Evolutionary conservation across 2,113 vertebrate genomes (phyloP).

Genomic region (Picathartes gymnocephalus): DNA sequence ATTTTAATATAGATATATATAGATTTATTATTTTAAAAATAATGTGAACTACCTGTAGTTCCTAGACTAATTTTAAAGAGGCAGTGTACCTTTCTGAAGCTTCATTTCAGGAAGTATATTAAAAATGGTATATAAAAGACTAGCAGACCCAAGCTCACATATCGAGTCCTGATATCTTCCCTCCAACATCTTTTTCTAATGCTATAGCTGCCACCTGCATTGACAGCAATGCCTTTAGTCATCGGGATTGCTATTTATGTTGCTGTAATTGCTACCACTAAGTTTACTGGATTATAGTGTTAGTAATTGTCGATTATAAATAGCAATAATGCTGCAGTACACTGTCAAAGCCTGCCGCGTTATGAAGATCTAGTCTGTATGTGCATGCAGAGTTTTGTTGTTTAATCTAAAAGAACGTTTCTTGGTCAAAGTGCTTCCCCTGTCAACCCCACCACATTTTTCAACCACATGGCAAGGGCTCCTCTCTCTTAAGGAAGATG

Average conservation of each 20-base stretch:
- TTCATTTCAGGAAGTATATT: conserved; percentile 67
- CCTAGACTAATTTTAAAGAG: conserved; percentile 68
- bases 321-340: conserved; percentile 62
- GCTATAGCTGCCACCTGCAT: conserved; percentile 55
- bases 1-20: conserved; percentile 66
- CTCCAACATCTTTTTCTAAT: neutral
- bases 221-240: conserved; percentile 50
- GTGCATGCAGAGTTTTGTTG: conserved; percentile 43
- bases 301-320: conserved; percentile 71
- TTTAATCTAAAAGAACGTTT: conserved; percentile 35
- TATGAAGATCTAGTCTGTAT: conserved; percentile 38
- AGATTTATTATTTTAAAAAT: conserved; percentile 70
- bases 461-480: neutral
- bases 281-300: conserved; percentile 59
- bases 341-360: conserved; percentile 18
- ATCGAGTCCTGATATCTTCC: neutral
- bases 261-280: conserved; percentile 68
- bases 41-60: conserved; percentile 69
- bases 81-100: conserved; percentile 65
- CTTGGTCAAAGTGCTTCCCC: neutral
- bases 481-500: neutral
- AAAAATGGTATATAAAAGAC: conserved; percentile 65
- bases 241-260: conserved; percentile 67
- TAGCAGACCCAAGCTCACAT: conserved; percentile 33
- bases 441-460: neutral